Percentiles rank a stretch among this genome's conserved stretches.
These are phyloP conservation scores for Menidia beryllina DNA, from an alignment of 2,113 vertebrate genomes.

Conservation along the genomic window DNA sequence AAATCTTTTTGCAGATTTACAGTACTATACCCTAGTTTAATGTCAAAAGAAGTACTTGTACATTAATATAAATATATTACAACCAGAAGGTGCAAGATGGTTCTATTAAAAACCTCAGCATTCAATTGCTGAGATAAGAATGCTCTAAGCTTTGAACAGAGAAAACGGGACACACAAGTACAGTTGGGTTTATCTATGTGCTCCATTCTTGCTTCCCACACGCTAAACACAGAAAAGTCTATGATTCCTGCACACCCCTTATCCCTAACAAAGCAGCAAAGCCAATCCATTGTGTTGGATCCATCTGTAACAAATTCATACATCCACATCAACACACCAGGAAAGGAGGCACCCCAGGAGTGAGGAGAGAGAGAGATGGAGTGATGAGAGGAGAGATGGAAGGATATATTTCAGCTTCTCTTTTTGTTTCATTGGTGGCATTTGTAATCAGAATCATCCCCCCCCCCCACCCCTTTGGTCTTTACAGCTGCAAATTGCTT, in stretches of 20 bases:
- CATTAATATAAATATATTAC: constrained; percentile 74
- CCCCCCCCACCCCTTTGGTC: constrained; percentile 40
- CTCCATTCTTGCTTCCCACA: constrained; percentile 50
- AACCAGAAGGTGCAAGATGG: constrained; percentile 71
- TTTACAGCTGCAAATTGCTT: constrained; percentile 83
- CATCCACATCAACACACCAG: constrained; percentile 76
- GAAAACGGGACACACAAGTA: constrained; percentile 48
- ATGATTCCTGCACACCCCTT: constrained; percentile 62
- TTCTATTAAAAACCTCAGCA: constrained; percentile 75
- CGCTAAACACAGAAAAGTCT: constrained; percentile 69
- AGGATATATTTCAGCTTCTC: constrained; percentile 58
- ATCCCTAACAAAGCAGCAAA: constrained; percentile 78
- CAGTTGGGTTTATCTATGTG: constrained; percentile 68
- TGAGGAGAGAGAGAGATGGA: constrained; percentile 51
- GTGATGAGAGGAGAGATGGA: constrained; percentile 53
- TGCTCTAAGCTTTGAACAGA: constrained; percentile 45
- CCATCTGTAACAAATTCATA: constrained; percentile 78
- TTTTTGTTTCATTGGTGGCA: constrained; percentile 63
- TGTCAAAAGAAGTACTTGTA: constrained; percentile 47
- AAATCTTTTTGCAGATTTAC: constrained; percentile 61
- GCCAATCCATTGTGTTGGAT: constrained; percentile 73
- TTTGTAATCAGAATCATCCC: constrained; percentile 69
- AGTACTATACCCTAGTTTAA: constrained; percentile 1
- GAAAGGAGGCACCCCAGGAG: constrained; percentile 66
- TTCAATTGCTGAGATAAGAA: constrained; percentile 64